Evolutionary conservation across 2,113 vertebrate species (phyloP).

Genomic region (Marmota monax): DNA sequence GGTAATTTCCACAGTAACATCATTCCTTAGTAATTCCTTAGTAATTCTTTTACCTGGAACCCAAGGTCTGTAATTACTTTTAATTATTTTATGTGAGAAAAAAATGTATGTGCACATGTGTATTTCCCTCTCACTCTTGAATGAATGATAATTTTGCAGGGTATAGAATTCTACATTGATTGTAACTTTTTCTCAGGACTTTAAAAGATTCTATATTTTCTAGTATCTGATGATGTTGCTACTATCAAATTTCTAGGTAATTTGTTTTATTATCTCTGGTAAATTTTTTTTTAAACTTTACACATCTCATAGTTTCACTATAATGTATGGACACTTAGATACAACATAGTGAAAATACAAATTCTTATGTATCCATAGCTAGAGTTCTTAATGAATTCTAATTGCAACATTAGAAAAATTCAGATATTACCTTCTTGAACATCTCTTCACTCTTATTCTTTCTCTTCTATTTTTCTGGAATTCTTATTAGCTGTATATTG

Average conservation of each 20-base stretch:
- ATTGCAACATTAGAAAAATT: neutral
- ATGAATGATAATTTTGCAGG: neutral
- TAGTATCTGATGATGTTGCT: neutral
- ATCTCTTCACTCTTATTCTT: neutral
- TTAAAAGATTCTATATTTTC: neutral
- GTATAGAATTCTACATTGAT: neutral
- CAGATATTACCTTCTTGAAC: neutral
- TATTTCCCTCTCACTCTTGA: neutral
- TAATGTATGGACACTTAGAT: neutral
- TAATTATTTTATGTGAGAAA: neutral
- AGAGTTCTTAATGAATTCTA: slow-evolving; percentile 40
- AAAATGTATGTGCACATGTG: neutral
- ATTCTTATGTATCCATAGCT: neutral
- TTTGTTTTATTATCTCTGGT: neutral
- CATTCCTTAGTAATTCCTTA: neutral
- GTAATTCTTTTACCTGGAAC: neutral
- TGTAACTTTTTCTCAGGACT: slow-evolving; percentile 14
- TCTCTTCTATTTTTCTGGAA: neutral
- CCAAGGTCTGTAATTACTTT: neutral
- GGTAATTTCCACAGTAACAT: neutral
- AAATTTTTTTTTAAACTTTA: neutral
- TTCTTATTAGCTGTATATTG: neutral
- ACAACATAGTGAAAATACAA: neutral
- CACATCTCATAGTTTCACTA: neutral
- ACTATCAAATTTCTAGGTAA: neutral